Evolutionary conservation across 2,113 vertebrate genomes (phyloP).

Genomic region (Prolemur simus): DNA sequence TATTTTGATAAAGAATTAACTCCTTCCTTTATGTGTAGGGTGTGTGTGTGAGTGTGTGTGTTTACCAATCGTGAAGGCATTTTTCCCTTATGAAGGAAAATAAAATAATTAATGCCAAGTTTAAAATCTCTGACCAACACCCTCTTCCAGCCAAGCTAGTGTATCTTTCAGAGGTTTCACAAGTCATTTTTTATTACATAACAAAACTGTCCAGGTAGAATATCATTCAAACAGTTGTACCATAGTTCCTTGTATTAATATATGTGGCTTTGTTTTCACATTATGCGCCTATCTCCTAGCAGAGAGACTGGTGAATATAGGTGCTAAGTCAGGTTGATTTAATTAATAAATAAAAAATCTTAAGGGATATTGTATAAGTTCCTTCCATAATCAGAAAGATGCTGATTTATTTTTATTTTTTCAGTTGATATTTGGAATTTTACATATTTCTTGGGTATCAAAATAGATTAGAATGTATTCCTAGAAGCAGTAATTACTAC

Average conservation of each 20-base stretch:
- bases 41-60: background rate
- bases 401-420: background rate
- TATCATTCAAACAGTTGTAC: background rate
- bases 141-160: background rate
- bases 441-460: background rate
- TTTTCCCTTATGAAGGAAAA: background rate
- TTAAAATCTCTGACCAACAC: background rate
- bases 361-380: background rate
- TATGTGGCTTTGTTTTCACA: background rate
- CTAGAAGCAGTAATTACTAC: background rate
- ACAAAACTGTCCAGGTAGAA: background rate
- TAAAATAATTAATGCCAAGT: background rate
- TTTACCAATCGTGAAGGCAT: background rate
- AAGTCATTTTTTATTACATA: background rate
- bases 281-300: background rate
- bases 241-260: background rate
- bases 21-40: background rate
- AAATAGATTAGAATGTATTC: background rate
- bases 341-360: background rate
- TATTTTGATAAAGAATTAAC: background rate
- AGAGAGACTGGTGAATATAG: background rate
- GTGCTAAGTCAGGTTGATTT: background rate
- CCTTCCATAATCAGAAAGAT: background rate
- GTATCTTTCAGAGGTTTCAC: background rate
- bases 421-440: background rate